phyloP scores from a whole-genome alignment of 2,113 vertebrate genomes.

The Reinhardtius hippoglossoides region DNA sequence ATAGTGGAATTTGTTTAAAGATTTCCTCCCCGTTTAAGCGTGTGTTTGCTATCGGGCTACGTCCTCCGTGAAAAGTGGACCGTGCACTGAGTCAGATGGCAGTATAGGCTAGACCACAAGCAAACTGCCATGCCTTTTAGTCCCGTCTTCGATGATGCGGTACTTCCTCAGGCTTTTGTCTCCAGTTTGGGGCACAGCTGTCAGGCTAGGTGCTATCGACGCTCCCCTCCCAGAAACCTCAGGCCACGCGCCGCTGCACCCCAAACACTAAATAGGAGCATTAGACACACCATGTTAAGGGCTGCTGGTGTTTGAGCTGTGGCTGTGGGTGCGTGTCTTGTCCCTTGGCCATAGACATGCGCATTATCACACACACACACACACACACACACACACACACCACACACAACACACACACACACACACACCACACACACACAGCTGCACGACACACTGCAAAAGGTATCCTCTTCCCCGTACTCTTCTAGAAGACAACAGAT shows the following conservation, averaged over 20 bases:
- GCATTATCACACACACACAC: constrained; percentile 55
- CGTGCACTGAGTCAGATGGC: constrained; percentile 50
- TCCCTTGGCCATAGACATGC: constrained; percentile 66
- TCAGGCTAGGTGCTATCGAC: constrained; percentile 82
- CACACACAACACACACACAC: constrained; percentile 22
- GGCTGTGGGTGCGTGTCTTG: constrained; percentile 80
- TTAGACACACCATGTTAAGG: constrained; percentile 86
- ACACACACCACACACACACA: constrained; percentile 43
- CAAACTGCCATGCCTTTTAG: constrained; percentile 76
- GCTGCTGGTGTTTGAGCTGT: constrained; percentile 82
- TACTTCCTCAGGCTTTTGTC: constrained; percentile 85
- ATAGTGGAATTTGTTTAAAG: constrained; percentile 25
- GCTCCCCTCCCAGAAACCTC: constrained; percentile 79
- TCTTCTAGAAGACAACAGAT: constrained; percentile 52
- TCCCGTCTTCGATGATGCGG: constrained; percentile 81
- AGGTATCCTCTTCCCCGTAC: constrained; percentile 60
- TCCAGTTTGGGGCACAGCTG: constrained; percentile 84
- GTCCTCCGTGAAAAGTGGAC: constrained; percentile 47
- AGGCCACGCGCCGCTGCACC: constrained; percentile 81
- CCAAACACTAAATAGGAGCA: constrained; percentile 85
- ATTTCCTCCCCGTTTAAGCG: constrained; percentile 17
- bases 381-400: constrained; percentile 51
- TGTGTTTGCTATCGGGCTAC: constrained; percentile 8
- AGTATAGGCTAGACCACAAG: constrained; percentile 60
- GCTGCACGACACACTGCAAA: constrained; percentile 61